Base-by-base conservation (phyloP, 2,797 vertebrate genomes). In the Sandelia bainsii region DNA sequence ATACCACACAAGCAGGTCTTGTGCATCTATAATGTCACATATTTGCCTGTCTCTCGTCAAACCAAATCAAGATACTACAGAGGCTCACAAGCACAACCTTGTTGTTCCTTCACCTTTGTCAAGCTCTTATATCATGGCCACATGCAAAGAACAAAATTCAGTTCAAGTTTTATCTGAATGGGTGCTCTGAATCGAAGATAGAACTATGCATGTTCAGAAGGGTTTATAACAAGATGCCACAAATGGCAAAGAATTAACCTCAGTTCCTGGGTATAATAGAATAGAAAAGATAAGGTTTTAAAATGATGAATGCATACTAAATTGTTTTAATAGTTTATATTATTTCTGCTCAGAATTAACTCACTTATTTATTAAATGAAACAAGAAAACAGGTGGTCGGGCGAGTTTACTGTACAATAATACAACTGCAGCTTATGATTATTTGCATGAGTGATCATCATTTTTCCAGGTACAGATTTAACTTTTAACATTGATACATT, bases 51-150 rank as follows among this genome's bases (percentile, higher is more conserved):
- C 58, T 50, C 54, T 57, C 51, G 53, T 58, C 65, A 23, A 81
- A 74, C 67, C 59, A 32, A 80, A 87, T 82, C 82, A 82, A 80
- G 71, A 78, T 74, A 54, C 79, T 51, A 22, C 59, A 80, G 82
- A 84, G n/a, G 71, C 87, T 83, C 84, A 57, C 52, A 6, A 72
- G 60, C n/a, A 16, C 68, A 66, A 62, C 46, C 53, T 62, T 11
- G 56, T 57, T 25, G 6, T n/a, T 58, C 39, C 46, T 29, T 46
- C 20, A 12, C 72, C 81, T 80, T 83, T 70, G 81, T 87, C 62
- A 17, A 78, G 71, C 67, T 79, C 81, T 84, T 88, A 91, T 51
- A 88, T 8, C 29, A n/a, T n/a, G n/a, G 68, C 60, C 63, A 3
- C 71, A 27, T 60, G 79, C 77, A 78, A n/a, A n/a, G n/a, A n/a